A percentile compares a stretch with the other conserved stretches of the same genome.
Evolutionary conservation across 2,113 vertebrate genomes (phyloP).

Genomic region (Pyxicephalus adspersus): DNA sequence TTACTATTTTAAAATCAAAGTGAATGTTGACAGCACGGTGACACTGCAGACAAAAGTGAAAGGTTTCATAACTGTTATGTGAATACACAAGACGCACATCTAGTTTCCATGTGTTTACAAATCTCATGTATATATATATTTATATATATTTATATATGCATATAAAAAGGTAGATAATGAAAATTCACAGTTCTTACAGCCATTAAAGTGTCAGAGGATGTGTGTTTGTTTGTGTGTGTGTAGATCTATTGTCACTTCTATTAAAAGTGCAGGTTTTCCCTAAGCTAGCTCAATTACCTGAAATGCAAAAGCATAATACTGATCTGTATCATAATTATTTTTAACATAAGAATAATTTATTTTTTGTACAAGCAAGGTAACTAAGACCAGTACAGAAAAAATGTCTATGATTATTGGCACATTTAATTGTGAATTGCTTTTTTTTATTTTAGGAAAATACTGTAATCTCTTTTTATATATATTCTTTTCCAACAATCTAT

Average conservation of each 20-base stretch:
- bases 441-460: constrained; percentile 76
- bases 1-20: constrained; percentile 53
- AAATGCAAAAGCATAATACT: constrained; percentile 84
- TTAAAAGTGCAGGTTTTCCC: constrained; percentile 69
- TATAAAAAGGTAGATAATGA: constrained; percentile 67
- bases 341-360: constrained; percentile 91
- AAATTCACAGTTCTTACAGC: constrained; percentile 78
- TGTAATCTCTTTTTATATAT: constrained; percentile 70
- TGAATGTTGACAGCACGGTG: constrained; percentile 63
- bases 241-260: constrained; percentile 55
- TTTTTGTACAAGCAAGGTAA: constrained; percentile 86
- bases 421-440: constrained; percentile 83
- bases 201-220: constrained; percentile 74
- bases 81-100: constrained; percentile 59
- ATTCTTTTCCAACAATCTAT: constrained; percentile 73
- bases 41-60: constrained; percentile 65
- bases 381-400: constrained; percentile 76
- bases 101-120: constrained; percentile 60
- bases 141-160: constrained; percentile 41
- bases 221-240: constrained; percentile 54
- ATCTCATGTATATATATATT: constrained; percentile 55
- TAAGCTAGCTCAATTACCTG: constrained; percentile 76
- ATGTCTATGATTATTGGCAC: constrained; percentile 94
- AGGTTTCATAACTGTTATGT: constrained; percentile 61
- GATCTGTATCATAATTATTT: constrained; percentile 77